These are phyloP conservation scores for Limosa lapponica DNA, from an alignment of 2,797 vertebrate species.

Conservation along the genomic window DNA sequence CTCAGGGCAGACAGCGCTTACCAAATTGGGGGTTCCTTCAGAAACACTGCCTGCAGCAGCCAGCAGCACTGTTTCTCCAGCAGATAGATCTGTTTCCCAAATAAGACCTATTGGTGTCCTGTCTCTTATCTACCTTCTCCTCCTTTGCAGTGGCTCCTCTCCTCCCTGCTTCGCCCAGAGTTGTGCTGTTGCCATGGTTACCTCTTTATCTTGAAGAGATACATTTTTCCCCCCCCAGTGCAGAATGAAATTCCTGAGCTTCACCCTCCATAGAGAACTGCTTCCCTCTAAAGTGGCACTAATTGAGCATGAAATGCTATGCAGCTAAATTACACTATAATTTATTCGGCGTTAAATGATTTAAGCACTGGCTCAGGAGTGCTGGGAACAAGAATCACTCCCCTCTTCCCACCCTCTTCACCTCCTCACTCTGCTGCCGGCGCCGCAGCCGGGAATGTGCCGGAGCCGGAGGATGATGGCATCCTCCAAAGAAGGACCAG, in stretches of 20 bases:
- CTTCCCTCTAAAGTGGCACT: constrained; percentile 56
- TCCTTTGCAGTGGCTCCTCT: background rate
- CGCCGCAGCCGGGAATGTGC: fast-evolving
- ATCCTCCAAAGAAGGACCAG: background rate
- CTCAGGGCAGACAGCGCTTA: background rate
- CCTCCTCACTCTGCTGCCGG: background rate
- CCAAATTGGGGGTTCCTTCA: background rate
- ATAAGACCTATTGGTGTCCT: background rate
- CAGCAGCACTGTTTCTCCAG: background rate
- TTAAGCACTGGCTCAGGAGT: constrained; percentile 32
- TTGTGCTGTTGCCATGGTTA: constrained; percentile 59
- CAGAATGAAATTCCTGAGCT: background rate
- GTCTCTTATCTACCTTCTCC: constrained; percentile 1
- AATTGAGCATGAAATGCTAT: constrained; percentile 71
- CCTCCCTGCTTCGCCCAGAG: background rate
- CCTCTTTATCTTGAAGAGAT: constrained; percentile 36
- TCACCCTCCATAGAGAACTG: background rate
- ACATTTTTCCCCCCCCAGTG: background rate
- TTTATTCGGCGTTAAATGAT: constrained; percentile 67
- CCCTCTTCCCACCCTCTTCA: background rate
- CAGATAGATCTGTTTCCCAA: background rate
- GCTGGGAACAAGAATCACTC: constrained; percentile 17
- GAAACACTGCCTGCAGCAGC: background rate
- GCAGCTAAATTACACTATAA: constrained; percentile 63
- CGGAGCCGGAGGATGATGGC: fast-evolving